phyloP scores from a whole-genome alignment of 1,140 invertebrate species.

The Bombus confusus region DNA sequence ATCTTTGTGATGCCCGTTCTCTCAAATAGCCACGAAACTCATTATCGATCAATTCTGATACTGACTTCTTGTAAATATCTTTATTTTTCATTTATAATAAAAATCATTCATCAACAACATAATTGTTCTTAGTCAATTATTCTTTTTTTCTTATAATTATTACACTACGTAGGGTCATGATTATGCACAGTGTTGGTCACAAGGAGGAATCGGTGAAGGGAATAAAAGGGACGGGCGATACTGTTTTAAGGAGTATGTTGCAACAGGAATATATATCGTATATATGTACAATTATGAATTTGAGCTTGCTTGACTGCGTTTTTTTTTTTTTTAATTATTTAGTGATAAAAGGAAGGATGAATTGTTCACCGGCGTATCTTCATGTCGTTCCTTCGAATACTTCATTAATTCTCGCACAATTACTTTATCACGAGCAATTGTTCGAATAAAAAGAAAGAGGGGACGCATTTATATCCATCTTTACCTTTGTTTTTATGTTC shows the following conservation, averaged over 20 bases:
- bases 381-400: constrained; percentile 37
- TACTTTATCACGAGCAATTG: constrained; percentile 49
- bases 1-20: constrained; percentile 37
- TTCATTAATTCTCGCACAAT: constrained; percentile 39
- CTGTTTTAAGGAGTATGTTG: constrained; percentile 74
- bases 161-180: constrained; percentile 80
- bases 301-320: constrained; percentile 79
- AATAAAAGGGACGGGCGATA: constrained; percentile 72
- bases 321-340: constrained; percentile 72
- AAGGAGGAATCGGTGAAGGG: constrained; percentile 63
- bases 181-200: constrained; percentile 83
- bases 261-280: constrained; percentile 76
- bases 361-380: constrained; percentile 57
- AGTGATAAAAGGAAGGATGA: constrained; percentile 78
- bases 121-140: constrained; percentile 83
- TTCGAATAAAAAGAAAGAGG: constrained; percentile 57
- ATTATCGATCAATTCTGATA: constrained; percentile 68
- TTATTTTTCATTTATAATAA: constrained; percentile 84
- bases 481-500: constrained; percentile 13
- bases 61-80: constrained; percentile 83
- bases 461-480: constrained; percentile 13
- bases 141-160: constrained; percentile 77
- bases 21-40: constrained; percentile 45
- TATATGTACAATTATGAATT: constrained; percentile 82
- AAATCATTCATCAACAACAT: constrained; percentile 84